These are phyloP conservation scores for Seriola dumerili DNA, from an alignment of 2,113 vertebrate genomes.

Conservation along the genomic window DNA sequence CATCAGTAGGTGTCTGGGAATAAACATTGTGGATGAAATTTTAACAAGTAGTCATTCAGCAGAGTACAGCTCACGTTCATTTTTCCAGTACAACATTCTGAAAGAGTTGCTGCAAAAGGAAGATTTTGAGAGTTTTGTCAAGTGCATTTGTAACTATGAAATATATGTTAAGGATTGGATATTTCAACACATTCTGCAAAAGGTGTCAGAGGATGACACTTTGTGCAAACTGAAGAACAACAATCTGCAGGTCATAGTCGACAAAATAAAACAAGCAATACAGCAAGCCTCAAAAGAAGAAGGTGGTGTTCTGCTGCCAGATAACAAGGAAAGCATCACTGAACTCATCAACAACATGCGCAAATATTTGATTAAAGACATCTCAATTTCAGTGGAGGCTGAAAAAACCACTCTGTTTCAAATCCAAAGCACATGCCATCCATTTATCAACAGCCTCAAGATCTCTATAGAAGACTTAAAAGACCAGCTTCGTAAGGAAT, in stretches of 20 bases:
- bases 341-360: constrained; percentile 39
- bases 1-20: constrained; percentile 57
- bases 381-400: constrained; percentile 46
- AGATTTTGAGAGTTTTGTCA: constrained; percentile 42
- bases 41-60: constrained; percentile 23
- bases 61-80: constrained; percentile 43
- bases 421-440: constrained; percentile 24
- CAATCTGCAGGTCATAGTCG: constrained; percentile 32
- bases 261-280: constrained; percentile 26
- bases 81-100: constrained; percentile 69
- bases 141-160: constrained; percentile 66
- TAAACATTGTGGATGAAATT: constrained; percentile 68
- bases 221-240: not conserved
- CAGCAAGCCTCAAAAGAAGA: not conserved
- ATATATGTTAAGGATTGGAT: constrained; percentile 67
- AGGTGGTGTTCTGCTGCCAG: constrained; percentile 18
- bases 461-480: constrained; percentile 12
- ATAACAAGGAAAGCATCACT: constrained; percentile 33
- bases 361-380: constrained; percentile 40
- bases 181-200: not conserved
- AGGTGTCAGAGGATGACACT: constrained; percentile 11
- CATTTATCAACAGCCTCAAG: constrained; percentile 44
- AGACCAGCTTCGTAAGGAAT: not conserved
- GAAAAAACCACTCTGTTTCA: constrained; percentile 44
- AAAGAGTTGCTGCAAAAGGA: constrained; percentile 59